Evolutionary conservation across 1,140 invertebrate genomes (phyloP), one percentile per base, ranked within the genome.

Genomic region (Drosophila sucinea): DNA sequence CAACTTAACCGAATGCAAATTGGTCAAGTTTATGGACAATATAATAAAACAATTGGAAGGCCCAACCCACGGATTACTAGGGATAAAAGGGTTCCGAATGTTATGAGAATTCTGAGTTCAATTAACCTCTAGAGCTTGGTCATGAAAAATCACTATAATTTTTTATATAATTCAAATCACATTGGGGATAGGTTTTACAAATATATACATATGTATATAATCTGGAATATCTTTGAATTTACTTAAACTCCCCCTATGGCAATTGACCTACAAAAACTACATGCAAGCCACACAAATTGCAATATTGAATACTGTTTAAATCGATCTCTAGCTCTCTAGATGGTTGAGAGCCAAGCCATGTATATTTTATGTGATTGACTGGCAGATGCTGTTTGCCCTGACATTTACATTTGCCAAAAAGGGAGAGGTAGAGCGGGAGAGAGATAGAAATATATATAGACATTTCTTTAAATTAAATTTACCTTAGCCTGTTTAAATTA

Each of bases 401-500:
- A 58, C 56, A 65, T 41, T 55, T 51, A 27, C 32, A 35, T 32
- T 58, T 40, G 23, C 30, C 6, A 32, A 38, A 51, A 10, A 27
- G 1, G 2, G 44, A 25, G 1, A 23, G 23, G 0, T 25, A 4
- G 5, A 47, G 7, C 2, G 4, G 27, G 23, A 47, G 23, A 51
- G 2, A 51, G 27, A 23, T 27, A 51, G 7, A 51, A 3, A 27
- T 6, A 47, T 3, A 47, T 40, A 11, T 47, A 47, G 3, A 44
- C 23, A 4, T 51, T 51, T 10, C 30, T 58, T 5, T 38, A 71
- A 79, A 79, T 83, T 70, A 44, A 74, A 79, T 69, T 65, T 40
- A 29, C 55, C 67, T 70, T 55, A 27, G 44, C 23, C 44, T 60
- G 58, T 30, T 44, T 29, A 41, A 72, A 67, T 79, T 61, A 72